Evolutionary conservation across 2,888 invertebrate genomes (phyloP), one percentile per base, ranked within the genome.

Genomic region (Luffia ferchaultella): DNA sequence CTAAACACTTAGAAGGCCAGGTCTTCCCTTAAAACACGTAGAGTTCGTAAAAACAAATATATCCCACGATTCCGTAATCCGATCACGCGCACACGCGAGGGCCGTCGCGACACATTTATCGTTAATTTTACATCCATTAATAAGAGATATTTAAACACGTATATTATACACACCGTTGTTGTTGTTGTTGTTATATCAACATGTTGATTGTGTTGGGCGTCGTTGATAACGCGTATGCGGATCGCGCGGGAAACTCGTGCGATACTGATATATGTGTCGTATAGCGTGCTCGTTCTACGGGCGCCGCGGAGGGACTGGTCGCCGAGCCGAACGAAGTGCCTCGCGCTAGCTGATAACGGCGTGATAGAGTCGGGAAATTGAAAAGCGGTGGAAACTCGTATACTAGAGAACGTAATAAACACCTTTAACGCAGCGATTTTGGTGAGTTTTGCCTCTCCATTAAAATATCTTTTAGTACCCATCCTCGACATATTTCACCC

Each of bases 361-460:
- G 60, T 70, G 69, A 69, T 67, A 67, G 62, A 58, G 62, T 62
- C 60, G 69, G 71, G 65, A 76, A 76, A 76, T 76, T 30, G 71
- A 66, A 73, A 77, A 77, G 79, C 74, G 77, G 74, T 77, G 72
- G 67, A 73, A 76, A 78, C 64, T 61, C 52, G 30, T 30, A 30
- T 12, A 30, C 3, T 30, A 3, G 30, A 7, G 5, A 30, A 30
- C 30, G 30, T 30, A 30, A 30, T n/a, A 30, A 3, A 30, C 30
- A 7, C 30, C 12, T 30, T 30, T 30, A 30, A 30, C 12, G 12
- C 30, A 12, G 12, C 30, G 12, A 30, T 12, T 30, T 30, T n/a
- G n/a, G n/a, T n/a, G n/a, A n/a, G n/a, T n/a, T n/a, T n/a, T n/a
- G n/a, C n/a, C n/a, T n/a, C n/a, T n/a, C n/a, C n/a, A n/a, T n/a